phyloP scores from a whole-genome alignment of 2,797 vertebrate genomes.

The Mormyrops attenuatus region DNA sequence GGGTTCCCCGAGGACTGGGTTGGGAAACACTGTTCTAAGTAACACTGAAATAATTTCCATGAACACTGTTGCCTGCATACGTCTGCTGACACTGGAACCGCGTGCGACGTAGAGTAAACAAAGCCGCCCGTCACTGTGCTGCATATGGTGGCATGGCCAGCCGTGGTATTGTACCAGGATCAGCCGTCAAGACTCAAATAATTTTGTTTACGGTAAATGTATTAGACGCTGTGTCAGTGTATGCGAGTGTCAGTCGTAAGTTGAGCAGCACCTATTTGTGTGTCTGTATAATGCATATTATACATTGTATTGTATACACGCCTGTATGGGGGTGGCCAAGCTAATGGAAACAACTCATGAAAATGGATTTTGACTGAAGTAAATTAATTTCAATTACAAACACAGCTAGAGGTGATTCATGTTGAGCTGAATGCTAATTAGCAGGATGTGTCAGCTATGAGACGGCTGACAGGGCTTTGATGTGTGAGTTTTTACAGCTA shows the following conservation, averaged over 20 bases:
- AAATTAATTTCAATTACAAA: neutral
- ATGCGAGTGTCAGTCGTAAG: neutral
- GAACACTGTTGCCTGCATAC: neutral
- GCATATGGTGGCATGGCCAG: neutral
- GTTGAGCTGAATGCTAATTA: neutral
- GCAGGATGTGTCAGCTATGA: neutral
- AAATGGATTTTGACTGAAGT: neutral
- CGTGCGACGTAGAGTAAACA: neutral
- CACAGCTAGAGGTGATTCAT: neutral
- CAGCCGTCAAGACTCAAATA: neutral
- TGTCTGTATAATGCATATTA: neutral
- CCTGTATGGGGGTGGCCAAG: neutral
- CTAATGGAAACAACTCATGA: neutral
- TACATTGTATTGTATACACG: neutral
- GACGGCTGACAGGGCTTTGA: neutral
- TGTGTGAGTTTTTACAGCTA: neutral
- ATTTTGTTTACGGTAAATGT: neutral
- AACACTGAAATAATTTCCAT: neutral
- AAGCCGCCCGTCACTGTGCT: neutral
- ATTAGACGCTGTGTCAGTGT: no score
- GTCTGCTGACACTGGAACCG: neutral
- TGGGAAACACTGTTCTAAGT: neutral
- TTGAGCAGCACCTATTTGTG: neutral
- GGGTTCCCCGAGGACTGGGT: neutral
- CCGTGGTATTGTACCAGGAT: neutral